These are phyloP conservation scores for Lepilemur septentrionalis DNA, from an alignment of 2,797 vertebrate genomes.

Conservation along the genomic window DNA sequence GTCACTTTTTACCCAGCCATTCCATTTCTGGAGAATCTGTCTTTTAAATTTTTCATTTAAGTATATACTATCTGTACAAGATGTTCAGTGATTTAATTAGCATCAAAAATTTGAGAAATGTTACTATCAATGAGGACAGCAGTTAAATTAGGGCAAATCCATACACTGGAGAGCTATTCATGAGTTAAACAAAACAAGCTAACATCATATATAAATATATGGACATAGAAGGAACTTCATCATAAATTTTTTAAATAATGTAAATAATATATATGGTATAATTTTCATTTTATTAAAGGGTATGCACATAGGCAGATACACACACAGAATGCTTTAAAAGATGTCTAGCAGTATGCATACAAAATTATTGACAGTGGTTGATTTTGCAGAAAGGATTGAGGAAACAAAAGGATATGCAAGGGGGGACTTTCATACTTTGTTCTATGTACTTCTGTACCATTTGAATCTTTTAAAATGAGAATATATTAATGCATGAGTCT, in stretches of 20 bases:
- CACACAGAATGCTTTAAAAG: not conserved
- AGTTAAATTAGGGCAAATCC: not conserved
- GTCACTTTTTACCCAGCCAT: not conserved
- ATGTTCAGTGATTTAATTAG: not conserved
- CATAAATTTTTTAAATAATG: not conserved
- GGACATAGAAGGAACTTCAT: not conserved
- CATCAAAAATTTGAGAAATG: not conserved
- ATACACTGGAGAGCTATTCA: not conserved
- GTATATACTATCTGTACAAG: not conserved
- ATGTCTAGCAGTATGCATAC: not conserved
- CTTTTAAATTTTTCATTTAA: not conserved
- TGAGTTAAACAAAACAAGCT: not conserved
- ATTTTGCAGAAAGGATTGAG: not conserved
- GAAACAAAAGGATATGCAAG: no score
- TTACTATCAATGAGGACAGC: not conserved
- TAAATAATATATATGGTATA: not conserved
- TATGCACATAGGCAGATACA: not conserved
- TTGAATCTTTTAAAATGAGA: not conserved
- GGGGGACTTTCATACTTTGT: not conserved
- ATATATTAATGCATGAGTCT: not conserved
- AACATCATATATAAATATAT: not conserved
- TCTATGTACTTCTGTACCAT: not conserved
- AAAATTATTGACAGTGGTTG: not conserved
- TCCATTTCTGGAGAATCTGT: not conserved
- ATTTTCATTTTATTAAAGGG: not conserved